Conservation (phyloP, 2,888 invertebrate species). For the Gandaritis pyraliata region DNA sequence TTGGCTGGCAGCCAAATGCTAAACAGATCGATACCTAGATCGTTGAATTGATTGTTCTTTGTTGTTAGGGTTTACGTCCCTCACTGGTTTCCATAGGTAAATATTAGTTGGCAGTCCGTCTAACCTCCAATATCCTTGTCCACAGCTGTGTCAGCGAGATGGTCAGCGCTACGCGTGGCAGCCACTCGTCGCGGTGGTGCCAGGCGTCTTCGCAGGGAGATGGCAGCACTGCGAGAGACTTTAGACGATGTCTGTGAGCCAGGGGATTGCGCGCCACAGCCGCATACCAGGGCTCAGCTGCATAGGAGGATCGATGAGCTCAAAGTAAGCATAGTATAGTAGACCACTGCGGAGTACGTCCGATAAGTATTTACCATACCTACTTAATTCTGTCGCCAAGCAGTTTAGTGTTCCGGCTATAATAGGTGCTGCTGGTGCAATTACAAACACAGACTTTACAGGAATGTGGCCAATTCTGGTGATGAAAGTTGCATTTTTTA, state of each 20-base stretch:
- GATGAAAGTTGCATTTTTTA: too few species aligned
- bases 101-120: neutral
- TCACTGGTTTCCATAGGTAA: neutral
- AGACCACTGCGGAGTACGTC: neutral
- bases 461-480: too few species aligned
- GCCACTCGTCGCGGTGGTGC: slow-evolving; percentile 77
- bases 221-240: slow-evolving; percentile 84
- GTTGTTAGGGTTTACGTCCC: neutral
- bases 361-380: too few species aligned
- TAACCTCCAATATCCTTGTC: slow-evolving; percentile 34
- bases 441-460: too few species aligned
- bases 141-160: slow-evolving; percentile 77
- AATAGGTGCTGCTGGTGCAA: too few species aligned
- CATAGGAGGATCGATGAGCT: slow-evolving; percentile 75
- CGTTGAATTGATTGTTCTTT: neutral
- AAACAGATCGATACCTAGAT: neutral
- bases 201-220: slow-evolving; percentile 84
- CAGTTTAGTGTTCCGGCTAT: too few species aligned
- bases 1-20: neutral
- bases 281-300: slow-evolving; percentile 77
- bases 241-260: slow-evolving; percentile 86
- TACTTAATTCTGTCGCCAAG: too few species aligned
- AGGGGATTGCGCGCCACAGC: slow-evolving; percentile 83
- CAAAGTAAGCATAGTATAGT: neutral
- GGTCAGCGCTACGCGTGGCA: slow-evolving; percentile 77